Evolutionary conservation across 1,140 invertebrate species (phyloP).

Genomic region (Episyrphus balteatus): DNA sequence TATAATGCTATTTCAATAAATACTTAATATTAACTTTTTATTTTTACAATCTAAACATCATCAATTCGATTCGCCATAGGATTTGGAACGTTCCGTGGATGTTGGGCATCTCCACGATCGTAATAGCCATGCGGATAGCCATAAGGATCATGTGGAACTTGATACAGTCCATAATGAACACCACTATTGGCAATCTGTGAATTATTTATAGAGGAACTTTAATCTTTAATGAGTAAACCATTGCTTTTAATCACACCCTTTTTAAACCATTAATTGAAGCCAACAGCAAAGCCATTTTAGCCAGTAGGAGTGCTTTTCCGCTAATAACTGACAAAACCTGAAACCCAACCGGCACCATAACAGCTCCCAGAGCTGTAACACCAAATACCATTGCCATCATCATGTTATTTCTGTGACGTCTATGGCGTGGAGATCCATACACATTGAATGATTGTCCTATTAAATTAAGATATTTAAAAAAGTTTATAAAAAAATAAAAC

Average conservation of each 20-base stretch:
- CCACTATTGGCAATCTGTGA: conserved; percentile 29
- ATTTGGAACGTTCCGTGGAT: conserved; percentile 30
- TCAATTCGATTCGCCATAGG: conserved; percentile 1
- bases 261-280: conserved; percentile 66
- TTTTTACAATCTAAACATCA: too few species aligned
- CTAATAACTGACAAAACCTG: conserved; percentile 64
- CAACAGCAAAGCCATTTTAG: conserved; percentile 64
- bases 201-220: not conserved
- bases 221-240: too few species aligned
- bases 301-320: conserved; percentile 60
- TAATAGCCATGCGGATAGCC: conserved; percentile 18
- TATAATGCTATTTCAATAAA: too few species aligned
- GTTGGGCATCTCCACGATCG: conserved; percentile 27
- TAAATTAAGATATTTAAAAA: too few species aligned
- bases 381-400: conserved; percentile 64
- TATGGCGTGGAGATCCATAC: conserved; percentile 27
- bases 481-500: not conserved
- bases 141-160: conserved; percentile 28
- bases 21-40: too few species aligned
- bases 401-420: conserved; percentile 46
- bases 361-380: conserved; percentile 54
- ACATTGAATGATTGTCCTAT: not conserved
- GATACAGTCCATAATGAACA: conserved; percentile 31
- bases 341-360: conserved; percentile 63
- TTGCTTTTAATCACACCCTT: conserved; percentile 36